Evolutionary conservation across 2,888 invertebrate genomes (phyloP), one percentile per base, ranked within the genome.

Genomic region (Agrotis segetum): DNA sequence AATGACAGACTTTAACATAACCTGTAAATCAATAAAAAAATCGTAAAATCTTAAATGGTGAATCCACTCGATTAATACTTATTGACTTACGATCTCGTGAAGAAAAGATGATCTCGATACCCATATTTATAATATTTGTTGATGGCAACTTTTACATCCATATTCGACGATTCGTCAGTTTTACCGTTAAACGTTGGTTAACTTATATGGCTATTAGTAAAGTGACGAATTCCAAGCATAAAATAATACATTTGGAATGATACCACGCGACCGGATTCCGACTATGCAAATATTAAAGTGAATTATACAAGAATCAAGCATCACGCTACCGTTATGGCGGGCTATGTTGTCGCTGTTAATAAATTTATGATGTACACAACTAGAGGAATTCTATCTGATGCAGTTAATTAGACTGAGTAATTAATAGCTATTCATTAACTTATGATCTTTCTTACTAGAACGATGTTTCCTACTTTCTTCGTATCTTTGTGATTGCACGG

Each of bases 321-420:
- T 83, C 80, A 76, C 74, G 85, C 85, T 82, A 85, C 88, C 85
- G 84, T 85, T 88, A 83, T 11, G 52, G 29, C 34, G 60, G 63
- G 67, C 53, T 65, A 13, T 34, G 44, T 64, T 67, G 68, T 77
- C 66, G 17, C 63, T 66, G 59, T 56, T 59, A 49, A 67, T 62
- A 24, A 65, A 81, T 83, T 77, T 85, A 85, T 73, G 67, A 72
- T 61, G 52, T 52, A 53, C 67, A 64, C 76, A 74, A 70, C 69
- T 73, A 63, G 72, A 78, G 55, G 72, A 67, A 67, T 75, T 59
- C 67, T 53, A 59, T 59, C 17, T 56, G 21, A 40, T 71, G 55
- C 13, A 52, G 47, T 17, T 79, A 73, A 79, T 77, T 60, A 69
- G 29, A 62, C 55, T 5, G n/a, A 34, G 34, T 60, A 71, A 66